phyloP scores from a whole-genome alignment of 2,888 invertebrate genomes.

The Beris chalybata region DNA sequence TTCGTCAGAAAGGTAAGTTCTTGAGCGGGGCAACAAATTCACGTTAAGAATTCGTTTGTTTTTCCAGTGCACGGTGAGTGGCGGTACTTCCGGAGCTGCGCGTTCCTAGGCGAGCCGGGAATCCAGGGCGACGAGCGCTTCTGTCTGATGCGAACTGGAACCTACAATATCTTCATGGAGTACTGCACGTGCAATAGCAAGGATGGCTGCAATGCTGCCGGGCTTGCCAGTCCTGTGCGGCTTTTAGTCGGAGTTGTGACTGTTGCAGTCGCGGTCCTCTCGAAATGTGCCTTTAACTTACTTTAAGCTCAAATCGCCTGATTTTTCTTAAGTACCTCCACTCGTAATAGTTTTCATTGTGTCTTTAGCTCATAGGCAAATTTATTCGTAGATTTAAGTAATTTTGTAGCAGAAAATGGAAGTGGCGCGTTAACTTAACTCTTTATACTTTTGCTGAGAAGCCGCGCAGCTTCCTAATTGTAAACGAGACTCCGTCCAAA shows the following conservation, averaged over 20 bases:
- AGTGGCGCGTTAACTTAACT: too few relatives aligned
- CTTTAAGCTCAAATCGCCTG: neutral
- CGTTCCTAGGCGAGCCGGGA: conserved; percentile 87
- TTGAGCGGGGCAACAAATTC: neutral
- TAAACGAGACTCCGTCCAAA: too few relatives aligned
- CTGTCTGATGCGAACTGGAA: conserved; percentile 87
- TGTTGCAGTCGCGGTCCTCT: neutral
- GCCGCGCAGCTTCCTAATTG: too few relatives aligned
- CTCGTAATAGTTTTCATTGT: too few relatives aligned
- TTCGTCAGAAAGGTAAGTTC: conserved; percentile 78
- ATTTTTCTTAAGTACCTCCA: too few relatives aligned
- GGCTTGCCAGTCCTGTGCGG: conserved; percentile 49
- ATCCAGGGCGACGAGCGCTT: conserved; percentile 87
- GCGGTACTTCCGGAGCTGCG: conserved; percentile 86
- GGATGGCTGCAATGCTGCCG: conserved; percentile 82
- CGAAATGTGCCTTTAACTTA: conserved; percentile 19
- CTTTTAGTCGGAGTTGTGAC: neutral
- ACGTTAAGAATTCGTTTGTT: conserved; percentile 31
- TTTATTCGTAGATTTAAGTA: too few relatives aligned
- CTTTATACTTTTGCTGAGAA: too few relatives aligned
- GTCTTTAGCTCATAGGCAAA: too few relatives aligned
- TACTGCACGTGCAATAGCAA: conserved; percentile 92
- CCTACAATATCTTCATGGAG: conserved; percentile 91
- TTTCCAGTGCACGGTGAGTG: conserved; percentile 80
- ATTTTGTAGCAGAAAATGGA: too few relatives aligned